These are phyloP conservation scores for Actinopyga echinites DNA, from an alignment of 53 echinoderm and acorn worm species.

Conservation along the genomic window DNA sequence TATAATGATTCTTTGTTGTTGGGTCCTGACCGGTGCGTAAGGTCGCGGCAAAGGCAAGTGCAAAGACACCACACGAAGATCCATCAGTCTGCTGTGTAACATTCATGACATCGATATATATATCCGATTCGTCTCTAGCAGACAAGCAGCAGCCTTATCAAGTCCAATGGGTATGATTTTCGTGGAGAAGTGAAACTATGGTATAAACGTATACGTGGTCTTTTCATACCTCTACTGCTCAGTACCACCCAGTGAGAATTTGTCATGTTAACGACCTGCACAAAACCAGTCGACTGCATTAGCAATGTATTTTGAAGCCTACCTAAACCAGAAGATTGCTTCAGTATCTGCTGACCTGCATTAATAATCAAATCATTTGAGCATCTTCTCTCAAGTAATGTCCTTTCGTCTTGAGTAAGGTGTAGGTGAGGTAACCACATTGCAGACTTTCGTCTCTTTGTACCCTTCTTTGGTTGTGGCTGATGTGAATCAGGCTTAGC, in stretches of 20 bases:
- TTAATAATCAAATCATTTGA: background rate
- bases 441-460: too few species aligned
- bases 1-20: background rate
- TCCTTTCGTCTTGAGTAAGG: too few species aligned
- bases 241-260: background rate
- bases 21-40: conserved; percentile 6
- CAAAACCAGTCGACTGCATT: background rate
- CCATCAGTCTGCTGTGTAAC: background rate
- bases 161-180: conserved; percentile 12
- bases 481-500: too few species aligned
- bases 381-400: background rate
- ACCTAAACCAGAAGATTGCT: background rate
- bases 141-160: background rate
- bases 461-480: too few species aligned
- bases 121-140: background rate
- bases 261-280: background rate
- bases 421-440: too few species aligned
- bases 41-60: conserved; percentile 15
- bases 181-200: background rate
- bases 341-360: background rate
- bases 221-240: background rate
- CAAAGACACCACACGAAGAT: too few species aligned
- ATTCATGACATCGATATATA: background rate
- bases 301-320: conserved; percentile 7
- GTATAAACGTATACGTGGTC: background rate